These are phyloP conservation scores for Galbula dea DNA, from an alignment of 2,113 vertebrate species.

Conservation along the genomic window DNA sequence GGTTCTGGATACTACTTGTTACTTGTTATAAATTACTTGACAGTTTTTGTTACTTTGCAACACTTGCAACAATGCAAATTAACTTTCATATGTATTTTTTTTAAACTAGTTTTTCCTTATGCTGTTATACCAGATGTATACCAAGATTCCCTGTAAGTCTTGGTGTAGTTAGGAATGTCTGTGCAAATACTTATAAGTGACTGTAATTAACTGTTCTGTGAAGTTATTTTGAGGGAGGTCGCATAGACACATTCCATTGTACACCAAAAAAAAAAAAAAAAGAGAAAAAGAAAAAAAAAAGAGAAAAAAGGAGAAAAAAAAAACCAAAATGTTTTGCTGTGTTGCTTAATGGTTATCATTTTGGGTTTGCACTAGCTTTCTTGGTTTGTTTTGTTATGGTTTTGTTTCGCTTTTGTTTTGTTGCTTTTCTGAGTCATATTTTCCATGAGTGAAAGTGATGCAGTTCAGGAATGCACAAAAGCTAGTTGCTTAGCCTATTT, in stretches of 20 bases:
- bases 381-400: not conserved
- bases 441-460: conserved; percentile 27
- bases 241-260: conserved; percentile 62
- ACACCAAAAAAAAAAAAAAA: not conserved
- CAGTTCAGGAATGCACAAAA: conserved; percentile 54
- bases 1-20: conserved; percentile 71
- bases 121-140: conserved; percentile 28
- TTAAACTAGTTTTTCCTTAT: conserved; percentile 33
- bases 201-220: conserved; percentile 46
- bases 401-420: not conserved
- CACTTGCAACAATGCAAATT: conserved; percentile 69
- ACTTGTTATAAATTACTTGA: conserved; percentile 74
- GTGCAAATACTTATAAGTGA: conserved; percentile 3
- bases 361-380: conserved; percentile 50
- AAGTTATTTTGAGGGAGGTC: conserved; percentile 27
- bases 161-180: conserved; percentile 44
- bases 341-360: conserved; percentile 38
- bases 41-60: conserved; percentile 59
- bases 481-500: conserved; percentile 29
- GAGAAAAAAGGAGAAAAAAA: not conserved
- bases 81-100: conserved; percentile 51
- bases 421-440: conserved; percentile 42
- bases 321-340: conserved; percentile 19
- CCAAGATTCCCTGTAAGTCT: conserved; percentile 37
- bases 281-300: not conserved